Evolutionary conservation across 2,888 invertebrate species (phyloP).

Genomic region (Chaetoderma sp.): DNA sequence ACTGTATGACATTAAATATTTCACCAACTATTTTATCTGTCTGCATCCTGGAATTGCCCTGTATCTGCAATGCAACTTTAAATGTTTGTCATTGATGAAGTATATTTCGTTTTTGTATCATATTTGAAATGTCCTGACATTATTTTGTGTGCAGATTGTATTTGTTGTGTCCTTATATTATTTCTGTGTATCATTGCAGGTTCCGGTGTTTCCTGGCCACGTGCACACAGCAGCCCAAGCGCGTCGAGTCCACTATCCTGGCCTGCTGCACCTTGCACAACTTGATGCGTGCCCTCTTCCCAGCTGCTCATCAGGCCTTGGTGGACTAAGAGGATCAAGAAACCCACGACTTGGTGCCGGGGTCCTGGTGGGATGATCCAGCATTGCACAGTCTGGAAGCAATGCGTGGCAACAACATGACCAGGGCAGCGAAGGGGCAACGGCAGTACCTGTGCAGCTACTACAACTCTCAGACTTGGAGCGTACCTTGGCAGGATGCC

Average conservation of each 20-base stretch:
- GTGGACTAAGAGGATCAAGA: not conserved
- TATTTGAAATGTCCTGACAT: no score
- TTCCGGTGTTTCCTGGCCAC: slow-evolving; percentile 5
- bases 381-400: not conserved
- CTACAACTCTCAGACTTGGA: slow-evolving; percentile 1
- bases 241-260: not conserved
- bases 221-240: not conserved
- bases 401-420: not conserved
- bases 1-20: no score
- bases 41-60: no score
- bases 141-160: not conserved
- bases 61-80: no score
- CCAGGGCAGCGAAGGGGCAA: not conserved
- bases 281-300: slow-evolving; percentile 1
- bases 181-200: not conserved
- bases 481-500: slow-evolving; percentile 14
- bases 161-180: not conserved
- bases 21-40: no score
- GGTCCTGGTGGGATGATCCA: slow-evolving; percentile 13
- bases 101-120: no score
- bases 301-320: not conserved
- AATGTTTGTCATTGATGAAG: no score
- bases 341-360: slow-evolving; percentile 8
- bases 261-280: slow-evolving; percentile 2
- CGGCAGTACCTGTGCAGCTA: not conserved